These are phyloP conservation scores for Heliopora coerulea DNA, from an alignment of 92 coral and sea anemone species.

Conservation along the genomic window DNA sequence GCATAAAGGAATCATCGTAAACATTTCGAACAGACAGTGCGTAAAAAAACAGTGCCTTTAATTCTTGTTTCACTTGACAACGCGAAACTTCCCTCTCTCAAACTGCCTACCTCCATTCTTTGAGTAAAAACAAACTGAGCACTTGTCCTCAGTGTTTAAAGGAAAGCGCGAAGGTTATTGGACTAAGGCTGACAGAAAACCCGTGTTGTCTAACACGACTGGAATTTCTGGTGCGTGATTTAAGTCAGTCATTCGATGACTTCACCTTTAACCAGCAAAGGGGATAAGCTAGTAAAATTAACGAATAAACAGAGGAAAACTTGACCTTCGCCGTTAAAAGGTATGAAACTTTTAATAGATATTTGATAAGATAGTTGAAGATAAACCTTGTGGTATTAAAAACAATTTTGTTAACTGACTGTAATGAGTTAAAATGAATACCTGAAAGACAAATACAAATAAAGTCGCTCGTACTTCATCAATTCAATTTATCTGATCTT, in stretches of 20 bases:
- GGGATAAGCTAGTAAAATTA: not conserved
- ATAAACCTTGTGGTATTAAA: no score
- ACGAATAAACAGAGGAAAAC: not conserved
- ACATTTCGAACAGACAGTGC: no score
- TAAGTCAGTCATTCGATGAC: slow-evolving; percentile 30
- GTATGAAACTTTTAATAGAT: slow-evolving; percentile 37
- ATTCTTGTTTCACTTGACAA: no score
- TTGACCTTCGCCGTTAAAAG: slow-evolving; percentile 20
- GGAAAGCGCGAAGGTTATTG: not conserved
- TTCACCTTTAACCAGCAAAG: slow-evolving; percentile 22
- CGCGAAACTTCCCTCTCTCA: not conserved
- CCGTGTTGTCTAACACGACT: not conserved
- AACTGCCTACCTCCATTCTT: not conserved
- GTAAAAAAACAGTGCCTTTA: no score
- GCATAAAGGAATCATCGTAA: no score
- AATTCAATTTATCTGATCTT: no score
- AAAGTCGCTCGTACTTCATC: no score
- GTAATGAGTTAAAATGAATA: no score
- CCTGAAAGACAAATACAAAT: no score
- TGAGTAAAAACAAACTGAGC: not conserved
- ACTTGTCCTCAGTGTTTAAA: not conserved
- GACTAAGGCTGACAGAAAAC: not conserved
- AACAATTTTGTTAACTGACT: no score
- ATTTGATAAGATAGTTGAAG: no score
- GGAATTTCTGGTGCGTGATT: not conserved